Evolutionary conservation across 1,140 invertebrate genomes (phyloP).

Genomic region (Onthophagus taurus): DNA sequence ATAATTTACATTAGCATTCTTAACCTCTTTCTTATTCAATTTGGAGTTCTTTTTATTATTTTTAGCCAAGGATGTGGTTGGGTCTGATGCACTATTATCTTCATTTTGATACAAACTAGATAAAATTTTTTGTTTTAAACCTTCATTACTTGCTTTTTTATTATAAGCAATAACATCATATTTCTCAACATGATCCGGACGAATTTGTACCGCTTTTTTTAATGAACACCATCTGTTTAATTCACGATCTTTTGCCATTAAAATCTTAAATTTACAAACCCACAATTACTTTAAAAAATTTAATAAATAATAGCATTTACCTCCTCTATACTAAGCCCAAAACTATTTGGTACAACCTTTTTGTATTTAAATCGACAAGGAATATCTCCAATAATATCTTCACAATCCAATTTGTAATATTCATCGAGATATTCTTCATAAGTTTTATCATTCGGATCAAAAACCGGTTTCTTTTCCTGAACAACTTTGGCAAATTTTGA

Average conservation of each 20-base stretch:
- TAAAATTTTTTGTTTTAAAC: slow-evolving; percentile 75
- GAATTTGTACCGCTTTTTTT: slow-evolving; percentile 77
- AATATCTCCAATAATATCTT: slow-evolving; percentile 86
- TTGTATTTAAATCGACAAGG: slow-evolving; percentile 92
- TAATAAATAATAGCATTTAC: slow-evolving; percentile 38
- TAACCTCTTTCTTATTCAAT: no score
- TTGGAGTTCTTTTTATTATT: no score
- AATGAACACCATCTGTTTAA: slow-evolving; percentile 91
- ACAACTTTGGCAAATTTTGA: slow-evolving; percentile 64
- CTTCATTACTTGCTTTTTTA: slow-evolving; percentile 61
- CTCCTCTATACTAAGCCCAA: slow-evolving; percentile 85
- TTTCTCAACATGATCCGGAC: slow-evolving; percentile 67
- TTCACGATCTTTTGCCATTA: slow-evolving; percentile 83
- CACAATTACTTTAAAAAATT: slow-evolving; percentile 5
- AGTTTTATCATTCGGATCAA: slow-evolving; percentile 68
- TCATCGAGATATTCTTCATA: slow-evolving; percentile 88
- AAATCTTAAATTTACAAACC: slow-evolving; percentile 58
- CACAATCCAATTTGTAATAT: slow-evolving; percentile 89
- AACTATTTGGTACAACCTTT: slow-evolving; percentile 80
- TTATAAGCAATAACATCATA: slow-evolving; percentile 69
- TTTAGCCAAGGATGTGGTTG: not conserved
- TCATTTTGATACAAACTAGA: slow-evolving; percentile 57
- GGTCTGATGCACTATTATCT: not conserved
- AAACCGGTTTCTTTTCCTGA: slow-evolving; percentile 61
- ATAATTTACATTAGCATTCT: slow-evolving; percentile 3